Evolutionary conservation across 1,140 invertebrate species (phyloP).

Genomic region (Euwallacea fornicatus): DNA sequence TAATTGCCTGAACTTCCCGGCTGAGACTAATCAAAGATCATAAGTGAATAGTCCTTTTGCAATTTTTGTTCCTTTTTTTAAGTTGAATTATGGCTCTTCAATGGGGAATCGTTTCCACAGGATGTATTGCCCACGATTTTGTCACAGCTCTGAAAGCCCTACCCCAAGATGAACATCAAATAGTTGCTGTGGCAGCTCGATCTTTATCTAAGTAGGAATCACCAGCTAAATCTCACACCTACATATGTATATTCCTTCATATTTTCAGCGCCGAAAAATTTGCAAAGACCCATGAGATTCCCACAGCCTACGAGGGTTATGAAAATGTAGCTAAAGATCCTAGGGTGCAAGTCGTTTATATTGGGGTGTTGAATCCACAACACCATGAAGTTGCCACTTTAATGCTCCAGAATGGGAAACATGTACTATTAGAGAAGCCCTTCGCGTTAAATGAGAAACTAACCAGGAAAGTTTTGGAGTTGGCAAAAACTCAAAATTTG

Average conservation of each 20-base stretch:
- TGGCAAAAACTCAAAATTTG: slow-evolving; percentile 64
- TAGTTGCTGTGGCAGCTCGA: slow-evolving; percentile 75
- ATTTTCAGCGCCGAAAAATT: slow-evolving; percentile 71
- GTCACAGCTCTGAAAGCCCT: slow-evolving; percentile 67
- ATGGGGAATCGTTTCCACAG: slow-evolving; percentile 74
- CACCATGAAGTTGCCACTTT: slow-evolving; percentile 69
- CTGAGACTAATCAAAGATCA: no score
- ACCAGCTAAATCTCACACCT: no score
- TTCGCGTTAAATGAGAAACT: slow-evolving; percentile 72
- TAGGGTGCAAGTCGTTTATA: slow-evolving; percentile 80
- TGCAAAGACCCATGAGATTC: slow-evolving; percentile 70
- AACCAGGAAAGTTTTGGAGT: slow-evolving; percentile 61
- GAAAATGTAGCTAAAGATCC: slow-evolving; percentile 71
- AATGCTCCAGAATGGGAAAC: slow-evolving; percentile 74
- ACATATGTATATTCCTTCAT: background rate
- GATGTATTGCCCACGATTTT: slow-evolving; percentile 80
- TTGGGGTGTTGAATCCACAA: slow-evolving; percentile 69
- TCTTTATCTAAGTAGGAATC: slow-evolving; percentile 46
- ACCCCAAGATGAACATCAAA: slow-evolving; percentile 65
- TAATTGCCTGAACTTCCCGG: no score
- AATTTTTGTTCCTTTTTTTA: no score
- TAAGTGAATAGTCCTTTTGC: no score
- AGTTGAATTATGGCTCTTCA: slow-evolving; percentile 17
- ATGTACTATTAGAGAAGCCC: slow-evolving; percentile 84
- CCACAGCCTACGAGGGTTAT: slow-evolving; percentile 74